These are phyloP conservation scores for Drosophila suzukii DNA, from an alignment of 1,140 invertebrate species.

Conservation along the genomic window DNA sequence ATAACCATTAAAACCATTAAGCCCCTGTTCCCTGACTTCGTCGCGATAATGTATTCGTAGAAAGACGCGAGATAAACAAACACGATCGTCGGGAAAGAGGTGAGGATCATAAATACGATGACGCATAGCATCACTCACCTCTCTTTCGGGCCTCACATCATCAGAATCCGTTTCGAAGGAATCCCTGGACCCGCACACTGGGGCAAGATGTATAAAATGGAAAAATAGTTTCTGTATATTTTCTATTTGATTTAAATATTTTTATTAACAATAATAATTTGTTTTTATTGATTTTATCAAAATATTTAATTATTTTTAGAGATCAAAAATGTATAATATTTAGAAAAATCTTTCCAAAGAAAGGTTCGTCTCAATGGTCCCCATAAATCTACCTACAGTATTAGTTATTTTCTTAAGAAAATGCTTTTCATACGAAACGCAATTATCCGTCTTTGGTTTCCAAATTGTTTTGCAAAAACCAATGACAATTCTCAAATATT, in stretches of 20 bases:
- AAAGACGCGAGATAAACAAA: constrained; percentile 28
- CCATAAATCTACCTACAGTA: no score
- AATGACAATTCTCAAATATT: neutral
- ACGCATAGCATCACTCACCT: constrained; percentile 37
- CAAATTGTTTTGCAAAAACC: neutral
- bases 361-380: no score
- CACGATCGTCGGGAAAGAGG: neutral
- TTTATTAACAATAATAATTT: no score
- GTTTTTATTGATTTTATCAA: no score
- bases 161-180: constrained; percentile 25
- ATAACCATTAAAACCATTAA: constrained; percentile 17
- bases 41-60: constrained; percentile 21
- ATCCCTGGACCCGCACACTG: constrained; percentile 34
- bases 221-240: neutral
- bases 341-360: no score
- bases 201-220: neutral
- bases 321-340: no score
- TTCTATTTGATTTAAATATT: no score
- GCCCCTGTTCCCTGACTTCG: constrained; percentile 12
- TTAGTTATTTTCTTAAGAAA: no score
- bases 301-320: no score
- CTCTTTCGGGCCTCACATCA: constrained; percentile 14
- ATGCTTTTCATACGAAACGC: neutral
- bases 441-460: neutral
- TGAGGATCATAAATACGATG: constrained; percentile 29